These are phyloP conservation scores for Dexiosoma caninum DNA, from an alignment of 2,888 invertebrate genomes.

Conservation along the genomic window DNA sequence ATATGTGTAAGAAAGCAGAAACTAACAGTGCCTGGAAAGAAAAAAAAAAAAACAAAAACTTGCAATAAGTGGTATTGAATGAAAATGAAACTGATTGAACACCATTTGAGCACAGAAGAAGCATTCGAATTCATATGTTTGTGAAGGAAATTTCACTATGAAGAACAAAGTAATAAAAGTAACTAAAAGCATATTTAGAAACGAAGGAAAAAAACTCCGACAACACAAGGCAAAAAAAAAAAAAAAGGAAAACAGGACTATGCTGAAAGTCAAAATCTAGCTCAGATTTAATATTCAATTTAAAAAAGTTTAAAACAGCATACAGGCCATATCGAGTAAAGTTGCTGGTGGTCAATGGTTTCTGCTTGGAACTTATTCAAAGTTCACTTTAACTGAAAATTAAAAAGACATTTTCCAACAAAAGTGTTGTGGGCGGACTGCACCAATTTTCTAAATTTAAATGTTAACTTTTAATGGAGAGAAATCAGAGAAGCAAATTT, in stretches of 20 bases:
- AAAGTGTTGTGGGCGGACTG: no score
- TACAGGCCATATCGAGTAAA: no score
- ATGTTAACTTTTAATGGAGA: no score
- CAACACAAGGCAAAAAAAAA: background rate
- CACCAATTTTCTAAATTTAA: no score
- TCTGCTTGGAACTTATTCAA: no score
- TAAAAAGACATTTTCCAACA: no score
- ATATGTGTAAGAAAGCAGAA: no score
- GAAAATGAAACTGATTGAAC: constrained; percentile 62
- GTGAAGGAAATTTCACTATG: background rate
- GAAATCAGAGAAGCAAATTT: no score
- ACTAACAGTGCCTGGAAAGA: background rate
- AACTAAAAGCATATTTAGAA: constrained; percentile 4
- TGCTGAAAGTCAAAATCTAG: background rate
- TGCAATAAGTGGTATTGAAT: constrained; percentile 33
- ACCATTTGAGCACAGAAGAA: constrained; percentile 32
- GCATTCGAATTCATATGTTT: background rate
- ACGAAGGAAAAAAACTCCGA: background rate
- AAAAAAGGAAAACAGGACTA: background rate
- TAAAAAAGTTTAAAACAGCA: background rate
- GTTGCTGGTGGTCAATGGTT: no score
- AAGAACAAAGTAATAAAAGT: constrained; percentile 20
- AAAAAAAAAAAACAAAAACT: background rate
- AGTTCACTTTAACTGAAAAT: no score
- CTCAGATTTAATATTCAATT: background rate